Percentiles rank a stretch among this genome's conserved stretches.
phyloP scores from a whole-genome alignment of 2,113 vertebrate genomes.

The Forbesichthys agassizii region DNA sequence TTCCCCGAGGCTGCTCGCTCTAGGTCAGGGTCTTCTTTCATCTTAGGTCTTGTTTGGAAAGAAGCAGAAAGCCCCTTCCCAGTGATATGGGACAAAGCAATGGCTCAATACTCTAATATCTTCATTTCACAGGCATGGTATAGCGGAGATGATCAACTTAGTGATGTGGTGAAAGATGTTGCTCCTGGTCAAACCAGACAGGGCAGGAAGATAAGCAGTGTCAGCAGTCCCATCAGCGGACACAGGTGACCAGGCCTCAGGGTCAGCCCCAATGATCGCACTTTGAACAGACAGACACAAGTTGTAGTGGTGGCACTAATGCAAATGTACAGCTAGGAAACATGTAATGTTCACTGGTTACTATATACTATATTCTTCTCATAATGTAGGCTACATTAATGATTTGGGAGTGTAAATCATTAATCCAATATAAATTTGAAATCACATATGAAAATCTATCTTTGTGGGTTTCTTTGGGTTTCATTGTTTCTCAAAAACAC shows the following conservation, averaged over 20 bases:
- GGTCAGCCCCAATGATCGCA: conserved; percentile 57
- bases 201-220: conserved; percentile 47
- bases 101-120: background rate
- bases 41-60: no score
- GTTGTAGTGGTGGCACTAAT: conserved; percentile 23
- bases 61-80: no score
- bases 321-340: conserved; percentile 13
- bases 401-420: no score
- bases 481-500: no score
- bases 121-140: conserved; percentile 13
- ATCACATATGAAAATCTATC: no score
- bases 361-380: no score
- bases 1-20: no score
- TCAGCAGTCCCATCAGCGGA: conserved; percentile 65
- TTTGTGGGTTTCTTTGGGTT: no score
- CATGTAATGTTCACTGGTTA: background rate
- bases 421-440: no score
- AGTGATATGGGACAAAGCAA: no score
- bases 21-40: no score
- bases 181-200: conserved; percentile 33
- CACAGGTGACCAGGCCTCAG: conserved; percentile 53
- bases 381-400: no score
- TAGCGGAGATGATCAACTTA: conserved; percentile 25
- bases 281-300: conserved; percentile 51
- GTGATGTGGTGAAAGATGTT: conserved; percentile 13